Conservation (phyloP, 1,140 invertebrate genomes). For the Leptinotarsa defecta region DNA sequence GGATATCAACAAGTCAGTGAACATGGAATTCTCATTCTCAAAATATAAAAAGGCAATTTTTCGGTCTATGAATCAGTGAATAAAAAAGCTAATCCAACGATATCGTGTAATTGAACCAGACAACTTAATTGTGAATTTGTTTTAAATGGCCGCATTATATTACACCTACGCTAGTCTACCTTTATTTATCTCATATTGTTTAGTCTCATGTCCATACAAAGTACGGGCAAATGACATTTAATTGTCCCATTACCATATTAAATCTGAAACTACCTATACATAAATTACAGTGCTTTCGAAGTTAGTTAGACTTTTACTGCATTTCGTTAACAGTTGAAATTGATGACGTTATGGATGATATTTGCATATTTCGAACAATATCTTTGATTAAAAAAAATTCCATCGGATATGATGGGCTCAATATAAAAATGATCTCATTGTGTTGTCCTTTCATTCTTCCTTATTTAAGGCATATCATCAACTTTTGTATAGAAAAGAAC, state of each 20-base stretch:
- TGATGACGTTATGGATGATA: no score
- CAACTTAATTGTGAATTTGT: slow-evolving; percentile 6
- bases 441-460: no score
- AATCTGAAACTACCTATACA: background rate
- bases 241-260: slow-evolving; percentile 18
- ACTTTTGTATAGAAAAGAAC: no score
- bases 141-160: background rate
- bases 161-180: slow-evolving; percentile 5
- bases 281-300: background rate
- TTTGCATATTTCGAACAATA: no score
- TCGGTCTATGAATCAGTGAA: background rate
- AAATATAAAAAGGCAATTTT: background rate
- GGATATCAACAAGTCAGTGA: background rate
- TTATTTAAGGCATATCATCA: no score
- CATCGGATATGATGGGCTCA: no score
- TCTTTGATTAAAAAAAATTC: no score
- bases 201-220: slow-evolving; percentile 6
- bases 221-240: slow-evolving; percentile 8
- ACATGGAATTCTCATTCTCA: background rate
- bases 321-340: no score
- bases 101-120: background rate
- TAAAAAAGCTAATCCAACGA: background rate
- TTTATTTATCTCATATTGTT: slow-evolving; percentile 13
- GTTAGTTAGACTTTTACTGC: no score
- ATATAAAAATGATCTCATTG: no score